Evolutionary conservation across 2,113 vertebrate genomes (phyloP).

Genomic region (Spheniscus mendiculus): DNA sequence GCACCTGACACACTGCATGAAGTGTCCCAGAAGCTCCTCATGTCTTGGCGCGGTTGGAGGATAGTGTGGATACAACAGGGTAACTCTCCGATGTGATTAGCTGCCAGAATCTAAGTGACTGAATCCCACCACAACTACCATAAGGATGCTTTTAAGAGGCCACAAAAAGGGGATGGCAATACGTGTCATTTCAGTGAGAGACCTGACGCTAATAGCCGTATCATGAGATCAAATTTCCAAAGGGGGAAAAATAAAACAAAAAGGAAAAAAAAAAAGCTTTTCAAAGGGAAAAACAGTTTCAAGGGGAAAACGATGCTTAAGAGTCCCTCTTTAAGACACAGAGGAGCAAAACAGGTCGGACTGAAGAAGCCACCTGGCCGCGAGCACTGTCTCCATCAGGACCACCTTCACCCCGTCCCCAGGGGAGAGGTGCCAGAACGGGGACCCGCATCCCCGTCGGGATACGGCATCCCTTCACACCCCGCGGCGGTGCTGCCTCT

Average conservation of each 20-base stretch:
- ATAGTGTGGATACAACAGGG: neutral
- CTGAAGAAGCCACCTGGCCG: neutral
- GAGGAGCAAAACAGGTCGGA: conserved; percentile 35
- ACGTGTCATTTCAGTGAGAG: neutral
- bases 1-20: neutral
- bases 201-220: fast-evolving
- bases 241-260: neutral
- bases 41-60: fast-evolving
- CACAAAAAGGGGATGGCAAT: neutral
- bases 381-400: neutral
- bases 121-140: neutral
- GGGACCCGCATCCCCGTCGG: neutral
- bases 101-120: neutral
- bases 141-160: neutral
- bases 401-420: neutral
- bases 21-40: neutral
- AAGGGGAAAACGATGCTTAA: fast-evolving
- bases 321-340: neutral
- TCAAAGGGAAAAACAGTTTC: neutral
- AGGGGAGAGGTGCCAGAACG: neutral
- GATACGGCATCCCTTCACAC: neutral
- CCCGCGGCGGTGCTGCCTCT: neutral
- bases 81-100: neutral
- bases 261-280: neutral
- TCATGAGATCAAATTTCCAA: neutral